Conservation (phyloP, 1,140 invertebrate species). For the Heliothis subflexa region DNA sequence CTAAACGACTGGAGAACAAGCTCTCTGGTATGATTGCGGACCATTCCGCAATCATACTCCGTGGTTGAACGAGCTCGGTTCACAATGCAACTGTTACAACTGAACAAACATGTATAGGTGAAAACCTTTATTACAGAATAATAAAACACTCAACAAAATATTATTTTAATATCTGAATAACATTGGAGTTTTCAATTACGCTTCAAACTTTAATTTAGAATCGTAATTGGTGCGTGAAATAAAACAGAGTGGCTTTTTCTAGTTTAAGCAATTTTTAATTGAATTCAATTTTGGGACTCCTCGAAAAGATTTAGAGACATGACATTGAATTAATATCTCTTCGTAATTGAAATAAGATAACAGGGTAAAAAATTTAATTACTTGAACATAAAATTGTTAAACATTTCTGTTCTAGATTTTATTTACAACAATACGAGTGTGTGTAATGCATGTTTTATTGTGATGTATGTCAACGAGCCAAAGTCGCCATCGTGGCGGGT, state of each 20-base stretch:
- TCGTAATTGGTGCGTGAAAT: too few species aligned
- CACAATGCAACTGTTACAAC: neutral
- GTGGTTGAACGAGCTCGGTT: neutral
- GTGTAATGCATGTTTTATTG: slow-evolving; percentile 8
- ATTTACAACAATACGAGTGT: neutral
- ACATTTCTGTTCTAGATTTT: too few species aligned
- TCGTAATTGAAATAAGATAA: too few species aligned
- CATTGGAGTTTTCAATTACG: too few species aligned
- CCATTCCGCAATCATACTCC: neutral
- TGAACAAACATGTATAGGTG: neutral
- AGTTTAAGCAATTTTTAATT: too few species aligned
- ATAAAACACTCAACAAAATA: neutral
- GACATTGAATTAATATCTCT: too few species aligned
- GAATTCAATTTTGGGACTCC: too few species aligned
- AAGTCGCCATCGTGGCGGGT: neutral
- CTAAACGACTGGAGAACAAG: neutral
- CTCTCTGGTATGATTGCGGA: neutral
- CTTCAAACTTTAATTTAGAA: too few species aligned
- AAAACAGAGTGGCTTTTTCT: neutral
- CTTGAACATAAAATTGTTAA: too few species aligned
- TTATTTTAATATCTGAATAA: too few species aligned
- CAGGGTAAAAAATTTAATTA: too few species aligned
- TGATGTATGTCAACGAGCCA: neutral
- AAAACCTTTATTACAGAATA: neutral
- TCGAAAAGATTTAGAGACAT: too few species aligned